Percentiles rank a stretch among this genome's conserved stretches.
phyloP scores from a whole-genome alignment of 2,797 vertebrate genomes.

The Ataeniobius toweri region DNA sequence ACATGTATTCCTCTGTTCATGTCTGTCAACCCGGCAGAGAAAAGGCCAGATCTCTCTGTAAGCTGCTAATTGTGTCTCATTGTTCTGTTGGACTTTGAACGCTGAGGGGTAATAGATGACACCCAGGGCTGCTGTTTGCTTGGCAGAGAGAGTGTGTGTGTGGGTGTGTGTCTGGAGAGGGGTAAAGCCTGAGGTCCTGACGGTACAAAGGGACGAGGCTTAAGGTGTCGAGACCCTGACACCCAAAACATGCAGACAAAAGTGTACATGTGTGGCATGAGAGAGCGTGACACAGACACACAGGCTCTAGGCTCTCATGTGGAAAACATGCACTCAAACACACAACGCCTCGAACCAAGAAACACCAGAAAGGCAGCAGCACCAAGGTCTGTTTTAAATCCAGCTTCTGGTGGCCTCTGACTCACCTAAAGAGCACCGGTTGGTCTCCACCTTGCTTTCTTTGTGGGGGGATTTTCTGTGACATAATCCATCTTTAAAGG shows the following conservation, averaged over 20 bases:
- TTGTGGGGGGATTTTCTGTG: constrained; percentile 25
- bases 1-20: constrained; percentile 20
- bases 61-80: constrained; percentile 79
- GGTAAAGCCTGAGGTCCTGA: constrained; percentile 46
- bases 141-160: constrained; percentile 30
- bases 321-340: constrained; percentile 19
- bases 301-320: constrained; percentile 3
- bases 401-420: not conserved
- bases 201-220: constrained; percentile 60
- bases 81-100: constrained; percentile 82
- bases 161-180: constrained; percentile 32
- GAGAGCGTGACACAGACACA: constrained; percentile 22
- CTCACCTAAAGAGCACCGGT: constrained; percentile 51
- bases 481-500: constrained; percentile 49
- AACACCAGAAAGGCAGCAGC: constrained; percentile 14
- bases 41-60: constrained; percentile 71
- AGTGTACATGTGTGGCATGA: constrained; percentile 68
- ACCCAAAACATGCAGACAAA: constrained; percentile 65
- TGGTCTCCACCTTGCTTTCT: constrained; percentile 46
- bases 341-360: constrained; percentile 15
- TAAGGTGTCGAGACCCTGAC: constrained; percentile 63
- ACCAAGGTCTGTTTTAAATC: constrained; percentile 28
- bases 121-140: constrained; percentile 57
- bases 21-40: constrained; percentile 55
- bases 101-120: constrained; percentile 60